Base-by-base conservation (phyloP, 2,888 invertebrate species). In the Marronus borbonicus region DNA sequence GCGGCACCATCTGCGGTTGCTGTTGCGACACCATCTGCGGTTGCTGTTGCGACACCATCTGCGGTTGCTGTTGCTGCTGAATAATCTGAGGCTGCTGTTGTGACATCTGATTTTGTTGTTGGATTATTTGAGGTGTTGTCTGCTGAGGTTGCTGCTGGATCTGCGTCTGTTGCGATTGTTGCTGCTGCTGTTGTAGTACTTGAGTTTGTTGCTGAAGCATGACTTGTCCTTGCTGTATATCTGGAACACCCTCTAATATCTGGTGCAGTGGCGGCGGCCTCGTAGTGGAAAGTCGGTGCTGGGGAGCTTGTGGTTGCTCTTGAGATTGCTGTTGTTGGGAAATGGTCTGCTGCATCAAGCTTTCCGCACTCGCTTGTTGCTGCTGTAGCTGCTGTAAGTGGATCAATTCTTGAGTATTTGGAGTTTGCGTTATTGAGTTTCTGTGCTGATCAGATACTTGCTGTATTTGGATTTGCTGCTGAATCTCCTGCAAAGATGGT, bases 91-190 rank as follows among this genome's bases (percentile, higher is more conserved):
- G 85, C 17, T 69, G 62, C 64, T 87, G 87, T 14, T 58, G n/a
- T 76, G 69, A 69, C 31, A 70, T 44, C 8, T 76, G 76, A 50
- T 20, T 24, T 50, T 75, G 78, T 49, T 78, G 78, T 64, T 39
- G 44, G 68, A 70, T 65, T 49, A 76, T 69, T 74, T 70, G 65
- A 52, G 76, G 85, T 5, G 69, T 12, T n/a, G 49, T 49, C 58
- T 86, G 87, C 80, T 87, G 88, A 36, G 39, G 20, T 52, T 87
- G 87, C 17, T 87, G 83, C 69, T 87, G 78, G 64, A 20, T 39
- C 5, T 39, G 39, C 5, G 39, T 39, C 39, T 39, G 39, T 24
- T 24, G 24, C 24, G 24, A 24, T 24, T 24, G 24, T 24, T 24
- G 31, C 31, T 4, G 5, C 8, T 44, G 87, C 17, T 87, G 83